These are phyloP conservation scores for Oligia latruncula DNA, from an alignment of 2,888 invertebrate genomes.

Conservation along the genomic window DNA sequence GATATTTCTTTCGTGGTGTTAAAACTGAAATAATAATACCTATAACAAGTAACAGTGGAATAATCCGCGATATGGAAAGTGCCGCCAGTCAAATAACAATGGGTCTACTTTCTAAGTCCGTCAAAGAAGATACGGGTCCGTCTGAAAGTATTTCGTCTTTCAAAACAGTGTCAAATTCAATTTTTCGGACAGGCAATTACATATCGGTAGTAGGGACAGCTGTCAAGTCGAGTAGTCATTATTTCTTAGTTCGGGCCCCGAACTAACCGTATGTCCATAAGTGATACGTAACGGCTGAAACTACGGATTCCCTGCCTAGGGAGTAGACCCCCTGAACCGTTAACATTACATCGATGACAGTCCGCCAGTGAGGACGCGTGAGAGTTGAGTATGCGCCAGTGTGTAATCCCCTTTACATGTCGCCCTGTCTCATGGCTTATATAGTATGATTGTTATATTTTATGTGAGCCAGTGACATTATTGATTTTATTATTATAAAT, in stretches of 20 bases:
- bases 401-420: slow-evolving; percentile 40
- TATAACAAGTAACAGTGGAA: neutral
- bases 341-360: slow-evolving; percentile 12
- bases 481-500: slow-evolving; percentile 44
- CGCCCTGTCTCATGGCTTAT: slow-evolving; percentile 51
- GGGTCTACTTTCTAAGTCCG: neutral
- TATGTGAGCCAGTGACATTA: slow-evolving; percentile 28
- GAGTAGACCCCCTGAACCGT: neutral
- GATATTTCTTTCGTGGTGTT: slow-evolving; percentile 13
- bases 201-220: neutral
- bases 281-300: neutral
- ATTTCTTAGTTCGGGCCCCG: neutral
- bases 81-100: neutral
- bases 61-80: neutral
- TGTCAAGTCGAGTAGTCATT: neutral
- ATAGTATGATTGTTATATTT: slow-evolving; percentile 33
- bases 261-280: neutral
- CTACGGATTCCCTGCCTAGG: neutral
- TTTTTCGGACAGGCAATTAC: neutral
- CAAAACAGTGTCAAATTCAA: neutral
- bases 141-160: neutral
- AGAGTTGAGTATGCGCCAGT: slow-evolving; percentile 14
- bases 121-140: neutral
- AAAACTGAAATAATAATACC: neutral
- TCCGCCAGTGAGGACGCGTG: slow-evolving; percentile 35